Conservation (phyloP, 1,140 invertebrate species). For the Cotesia glomerata region DNA sequence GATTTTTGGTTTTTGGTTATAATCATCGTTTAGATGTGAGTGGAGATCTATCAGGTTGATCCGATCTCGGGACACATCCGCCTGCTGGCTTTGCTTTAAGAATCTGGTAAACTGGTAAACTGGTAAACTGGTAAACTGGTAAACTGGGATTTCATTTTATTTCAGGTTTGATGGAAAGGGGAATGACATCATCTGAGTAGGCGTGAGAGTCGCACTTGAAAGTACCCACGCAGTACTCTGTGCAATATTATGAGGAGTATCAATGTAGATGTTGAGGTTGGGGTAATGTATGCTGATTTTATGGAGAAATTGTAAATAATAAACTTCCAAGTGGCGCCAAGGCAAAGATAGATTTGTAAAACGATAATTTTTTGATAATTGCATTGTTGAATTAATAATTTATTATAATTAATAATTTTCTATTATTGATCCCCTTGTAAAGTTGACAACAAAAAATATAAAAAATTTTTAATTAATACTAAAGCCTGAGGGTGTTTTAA, state of each 20-base stretch:
- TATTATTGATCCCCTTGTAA: too few relatives aligned
- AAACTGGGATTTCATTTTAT: neutral
- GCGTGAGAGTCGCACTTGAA: slow-evolving; percentile 52
- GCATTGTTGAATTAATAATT: too few relatives aligned
- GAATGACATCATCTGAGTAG: slow-evolving; percentile 58
- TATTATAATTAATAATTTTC: too few relatives aligned
- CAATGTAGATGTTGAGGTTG: too few relatives aligned
- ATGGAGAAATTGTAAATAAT: neutral
- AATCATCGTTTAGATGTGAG: too few relatives aligned
- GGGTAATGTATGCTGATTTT: neutral
- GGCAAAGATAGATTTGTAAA: neutral
- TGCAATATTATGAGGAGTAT: neutral
- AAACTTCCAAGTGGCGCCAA: neutral
- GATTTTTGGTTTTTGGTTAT: too few relatives aligned
- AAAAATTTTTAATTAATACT: neutral
- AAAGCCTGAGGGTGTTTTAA: neutral
- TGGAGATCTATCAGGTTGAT: too few relatives aligned
- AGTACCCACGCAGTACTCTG: slow-evolving; percentile 22
- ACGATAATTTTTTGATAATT: too few relatives aligned
- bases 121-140: neutral
- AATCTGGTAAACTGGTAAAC: neutral
- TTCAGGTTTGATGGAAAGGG: slow-evolving; percentile 38
- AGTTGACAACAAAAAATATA: too few relatives aligned
- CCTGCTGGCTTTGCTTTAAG: too few relatives aligned
- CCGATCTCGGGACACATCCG: too few relatives aligned